Conservation (phyloP, 2,113 vertebrate species). For the Climacteris rufus region DNA sequence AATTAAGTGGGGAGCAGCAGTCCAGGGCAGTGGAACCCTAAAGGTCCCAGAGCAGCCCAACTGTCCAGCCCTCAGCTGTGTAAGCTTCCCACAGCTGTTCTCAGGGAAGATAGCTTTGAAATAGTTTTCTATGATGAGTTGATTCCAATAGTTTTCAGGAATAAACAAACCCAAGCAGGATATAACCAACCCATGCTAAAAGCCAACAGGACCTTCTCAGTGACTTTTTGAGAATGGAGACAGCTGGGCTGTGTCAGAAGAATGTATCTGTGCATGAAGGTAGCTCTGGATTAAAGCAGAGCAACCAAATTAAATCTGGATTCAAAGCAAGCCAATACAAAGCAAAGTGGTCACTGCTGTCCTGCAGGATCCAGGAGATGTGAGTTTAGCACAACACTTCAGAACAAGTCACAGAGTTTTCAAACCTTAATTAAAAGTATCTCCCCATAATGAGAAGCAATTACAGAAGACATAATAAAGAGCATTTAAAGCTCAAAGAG, state of each 20-base stretch:
- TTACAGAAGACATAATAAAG: background rate
- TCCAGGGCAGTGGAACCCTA: background rate
- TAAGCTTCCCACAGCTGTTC: background rate
- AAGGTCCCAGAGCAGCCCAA: background rate
- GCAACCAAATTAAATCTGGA: background rate
- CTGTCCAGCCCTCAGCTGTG: background rate
- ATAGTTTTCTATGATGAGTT: background rate
- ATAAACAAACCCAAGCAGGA: background rate
- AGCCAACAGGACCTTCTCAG: background rate
- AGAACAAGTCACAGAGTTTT: background rate
- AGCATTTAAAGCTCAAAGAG: background rate
- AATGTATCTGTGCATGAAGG: background rate
- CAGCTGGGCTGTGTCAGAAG: background rate
- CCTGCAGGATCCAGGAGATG: background rate
- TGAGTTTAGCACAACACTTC: background rate
- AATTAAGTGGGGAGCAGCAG: background rate
- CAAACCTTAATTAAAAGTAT: background rate
- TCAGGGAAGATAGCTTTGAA: background rate
- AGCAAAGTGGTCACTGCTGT: background rate
- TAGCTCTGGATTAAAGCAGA: background rate
- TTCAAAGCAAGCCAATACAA: background rate
- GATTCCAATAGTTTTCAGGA: background rate
- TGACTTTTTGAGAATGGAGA: background rate
- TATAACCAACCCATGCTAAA: background rate
- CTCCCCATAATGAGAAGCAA: background rate